These are phyloP conservation scores for Propithecus coquereli DNA, from an alignment of 2,113 vertebrate species.

Conservation along the genomic window DNA sequence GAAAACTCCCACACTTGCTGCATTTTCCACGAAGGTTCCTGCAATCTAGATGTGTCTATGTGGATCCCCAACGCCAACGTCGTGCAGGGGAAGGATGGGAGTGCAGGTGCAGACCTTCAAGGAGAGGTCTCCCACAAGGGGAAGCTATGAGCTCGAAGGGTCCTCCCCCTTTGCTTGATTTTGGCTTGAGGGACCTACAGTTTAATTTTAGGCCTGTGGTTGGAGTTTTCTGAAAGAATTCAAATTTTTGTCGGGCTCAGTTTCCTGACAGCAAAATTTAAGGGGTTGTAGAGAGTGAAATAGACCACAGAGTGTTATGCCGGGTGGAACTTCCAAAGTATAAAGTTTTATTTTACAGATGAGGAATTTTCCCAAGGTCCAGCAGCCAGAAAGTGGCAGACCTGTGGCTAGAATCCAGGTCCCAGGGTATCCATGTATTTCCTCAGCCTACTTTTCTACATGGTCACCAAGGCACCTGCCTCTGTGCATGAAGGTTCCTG, in stretches of 20 bases:
- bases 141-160: neutral
- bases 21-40: neutral
- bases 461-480: neutral
- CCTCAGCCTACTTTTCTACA: neutral
- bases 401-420: neutral
- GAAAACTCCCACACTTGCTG: neutral
- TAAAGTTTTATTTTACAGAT: neutral
- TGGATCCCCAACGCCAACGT: neutral
- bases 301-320: neutral
- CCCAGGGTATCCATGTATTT: neutral
- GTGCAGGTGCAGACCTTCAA: neutral
- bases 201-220: neutral
- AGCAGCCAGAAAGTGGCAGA: neutral
- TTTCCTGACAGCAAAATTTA: neutral
- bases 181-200: neutral
- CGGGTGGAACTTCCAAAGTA: neutral
- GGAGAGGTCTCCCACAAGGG: neutral
- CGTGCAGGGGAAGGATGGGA: neutral
- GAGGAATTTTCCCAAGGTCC: neutral
- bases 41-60: neutral
- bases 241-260: neutral
- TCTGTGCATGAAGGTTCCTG: neutral
- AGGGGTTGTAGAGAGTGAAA: neutral
- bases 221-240: slow-evolving; percentile 30
- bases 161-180: neutral